These are phyloP conservation scores for Hedychridium roseum DNA, from an alignment of 2,888 invertebrate species.

Conservation along the genomic window DNA sequence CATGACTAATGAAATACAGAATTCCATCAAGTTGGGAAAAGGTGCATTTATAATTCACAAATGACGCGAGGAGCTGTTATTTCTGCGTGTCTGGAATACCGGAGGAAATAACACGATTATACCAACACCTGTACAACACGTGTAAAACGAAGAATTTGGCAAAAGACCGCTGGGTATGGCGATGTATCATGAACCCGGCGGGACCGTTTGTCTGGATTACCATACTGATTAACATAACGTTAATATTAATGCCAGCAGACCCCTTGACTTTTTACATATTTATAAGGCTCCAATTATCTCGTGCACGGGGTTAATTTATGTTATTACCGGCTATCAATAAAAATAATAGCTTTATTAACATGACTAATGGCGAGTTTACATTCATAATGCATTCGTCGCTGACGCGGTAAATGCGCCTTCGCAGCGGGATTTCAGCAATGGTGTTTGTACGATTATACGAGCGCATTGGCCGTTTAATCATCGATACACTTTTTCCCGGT, in stretches of 20 bases:
- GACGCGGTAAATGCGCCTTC: slow-evolving; percentile 18
- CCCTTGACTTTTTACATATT: slow-evolving; percentile 39
- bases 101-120: no score
- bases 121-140: no score
- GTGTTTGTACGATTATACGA: no score
- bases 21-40: no score
- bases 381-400: slow-evolving; percentile 41
- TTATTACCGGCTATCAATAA: slow-evolving; percentile 47
- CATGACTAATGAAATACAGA: no score
- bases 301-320: slow-evolving; percentile 38
- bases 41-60: no score
- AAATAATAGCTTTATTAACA: slow-evolving; percentile 51
- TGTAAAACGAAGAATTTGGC: no score
- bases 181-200: slow-evolving; percentile 1
- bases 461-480: no score
- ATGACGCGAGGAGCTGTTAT: no score
- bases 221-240: slow-evolving; percentile 38
- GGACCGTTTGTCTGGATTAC: slow-evolving; percentile 26
- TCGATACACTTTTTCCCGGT: no score
- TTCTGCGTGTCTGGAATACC: no score
- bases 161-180: no score
- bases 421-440: slow-evolving; percentile 3
- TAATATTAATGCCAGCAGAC: slow-evolving; percentile 33
- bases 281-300: slow-evolving; percentile 46
- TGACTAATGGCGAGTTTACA: slow-evolving; percentile 41